Evolutionary conservation across 1,140 invertebrate genomes (phyloP), one percentile per base, ranked within the genome.

Genomic region (Bombus haemorrhoidalis): DNA sequence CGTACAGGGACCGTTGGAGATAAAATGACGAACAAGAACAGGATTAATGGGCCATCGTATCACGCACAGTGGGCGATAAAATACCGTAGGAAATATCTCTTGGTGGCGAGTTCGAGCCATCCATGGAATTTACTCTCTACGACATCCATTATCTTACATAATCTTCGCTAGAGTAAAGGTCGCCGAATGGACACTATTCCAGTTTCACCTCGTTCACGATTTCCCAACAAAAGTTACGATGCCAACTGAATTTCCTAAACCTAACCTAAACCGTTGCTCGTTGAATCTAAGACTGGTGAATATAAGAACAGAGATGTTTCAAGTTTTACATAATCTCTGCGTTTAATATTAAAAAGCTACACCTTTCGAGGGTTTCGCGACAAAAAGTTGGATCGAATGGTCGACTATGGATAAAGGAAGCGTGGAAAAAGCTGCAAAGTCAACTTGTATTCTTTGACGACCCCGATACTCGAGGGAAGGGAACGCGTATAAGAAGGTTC

Each of bases 11-110:
- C 43, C 12, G 57, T 43, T 68, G 68, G 59, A 86, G 79, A 81
- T 71, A 78, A 79, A 86, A 72, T 53, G 47, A 57, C 47, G 75
- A 87, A 85, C 85, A 91, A 91, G 91, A 89, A 88, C 83, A 89
- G 90, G 87, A 93, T 92, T 93, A 93, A 93, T 93, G 92, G 91
- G 87, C 86, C 86, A 83, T 86, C 92, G 90, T 93, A 92, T 92
- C 90, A 92, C 88, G 79, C 91, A 91, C 87, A 86, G 87, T 89
- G 81, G 84, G 79, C 86, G 91, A 91, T 92, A 92, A 93, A 93
- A 91, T 91, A 93, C 92, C 86, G 82, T 79, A 84, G 74, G 73
- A 90, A 90, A 88, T 88, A 88, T 86, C 77, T 64, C 76, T 74
- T 73, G 77, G 73, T 77, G 78, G 84, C 62, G 66, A 86, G 71